A percentile compares a stretch with the other conserved stretches of the same genome.
phyloP scores from a whole-genome alignment of 2,797 vertebrate species.

The Cossypha polioptera region DNA sequence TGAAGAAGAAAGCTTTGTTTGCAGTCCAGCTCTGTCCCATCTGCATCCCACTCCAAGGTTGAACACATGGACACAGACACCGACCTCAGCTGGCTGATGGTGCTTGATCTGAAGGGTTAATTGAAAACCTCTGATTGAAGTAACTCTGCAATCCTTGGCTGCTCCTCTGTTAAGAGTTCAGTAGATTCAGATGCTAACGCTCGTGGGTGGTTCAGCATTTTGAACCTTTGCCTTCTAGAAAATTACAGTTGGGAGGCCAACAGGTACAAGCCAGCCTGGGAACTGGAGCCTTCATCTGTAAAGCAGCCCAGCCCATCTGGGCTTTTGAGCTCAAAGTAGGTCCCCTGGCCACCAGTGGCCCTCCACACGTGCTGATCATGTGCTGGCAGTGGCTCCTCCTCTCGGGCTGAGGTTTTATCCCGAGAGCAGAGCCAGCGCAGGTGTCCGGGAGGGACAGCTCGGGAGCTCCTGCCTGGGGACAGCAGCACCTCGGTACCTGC shows the following conservation, averaged over 20 bases:
- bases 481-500: background rate
- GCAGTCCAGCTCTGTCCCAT: background rate
- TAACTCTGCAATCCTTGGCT: background rate
- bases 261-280: background rate
- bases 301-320: background rate
- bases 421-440: background rate
- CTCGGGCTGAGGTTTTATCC: background rate
- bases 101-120: background rate
- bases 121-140: background rate
- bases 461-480: background rate
- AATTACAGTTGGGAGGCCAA: background rate
- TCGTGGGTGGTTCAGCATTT: background rate
- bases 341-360: constrained; percentile 48
- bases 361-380: constrained; percentile 9
- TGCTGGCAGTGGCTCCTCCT: constrained; percentile 50
- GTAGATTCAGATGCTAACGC: background rate
- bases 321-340: constrained; percentile 55
- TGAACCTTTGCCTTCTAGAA: constrained; percentile 6
- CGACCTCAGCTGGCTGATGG: background rate
- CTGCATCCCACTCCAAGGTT: background rate
- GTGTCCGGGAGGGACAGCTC: background rate
- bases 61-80: background rate
- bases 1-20: background rate
- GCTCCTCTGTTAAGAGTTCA: background rate
- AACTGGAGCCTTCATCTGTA: background rate